Percentiles rank a stretch among this genome's conserved stretches.
Conservation (phyloP, 2,797 vertebrate species). For the Acanthurus lineatus region DNA sequence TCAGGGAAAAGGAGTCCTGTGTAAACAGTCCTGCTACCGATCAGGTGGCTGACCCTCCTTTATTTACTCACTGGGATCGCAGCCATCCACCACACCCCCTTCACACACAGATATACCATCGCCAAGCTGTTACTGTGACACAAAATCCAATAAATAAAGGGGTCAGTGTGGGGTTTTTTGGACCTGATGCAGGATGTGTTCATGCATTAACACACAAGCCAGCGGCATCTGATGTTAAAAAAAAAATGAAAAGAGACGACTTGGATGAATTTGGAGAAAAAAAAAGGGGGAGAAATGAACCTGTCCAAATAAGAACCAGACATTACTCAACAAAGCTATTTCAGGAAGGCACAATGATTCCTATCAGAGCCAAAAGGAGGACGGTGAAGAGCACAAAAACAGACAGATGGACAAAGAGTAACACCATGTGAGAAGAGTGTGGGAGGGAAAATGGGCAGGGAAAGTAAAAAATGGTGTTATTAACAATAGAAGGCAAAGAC, state of each 20-base stretch:
- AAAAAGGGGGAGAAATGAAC: slow-evolving; percentile 42
- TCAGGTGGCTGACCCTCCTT: slow-evolving; percentile 67
- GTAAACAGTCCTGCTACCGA: slow-evolving; percentile 61
- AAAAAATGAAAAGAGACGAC: slow-evolving; percentile 58
- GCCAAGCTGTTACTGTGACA: slow-evolving; percentile 16
- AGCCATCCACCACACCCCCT: slow-evolving; percentile 43
- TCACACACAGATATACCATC: slow-evolving; percentile 20
- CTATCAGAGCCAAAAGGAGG: slow-evolving; percentile 55
- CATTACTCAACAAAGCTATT: slow-evolving; percentile 83
- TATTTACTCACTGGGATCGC: slow-evolving; percentile 63
- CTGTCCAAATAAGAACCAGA: slow-evolving; percentile 80
- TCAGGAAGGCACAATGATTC: slow-evolving; percentile 72
- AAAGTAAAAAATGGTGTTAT: slow-evolving; percentile 12
- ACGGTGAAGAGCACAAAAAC: slow-evolving; percentile 64
- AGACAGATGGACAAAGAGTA: slow-evolving; percentile 46
- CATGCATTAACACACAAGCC: slow-evolving; percentile 61
- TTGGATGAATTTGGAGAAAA: slow-evolving; percentile 46
- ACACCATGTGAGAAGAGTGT: slow-evolving; percentile 1
- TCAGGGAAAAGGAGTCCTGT: slow-evolving; percentile 76
- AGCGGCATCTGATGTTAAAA: slow-evolving; percentile 39
- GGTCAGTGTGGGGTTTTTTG: slow-evolving; percentile 12
- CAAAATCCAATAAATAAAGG: slow-evolving; percentile 37
- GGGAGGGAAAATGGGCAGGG: background rate
- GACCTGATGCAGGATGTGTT: slow-evolving; percentile 45
- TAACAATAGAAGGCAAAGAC: background rate